A percentile compares a stretch with the other conserved stretches of the same genome.
Conservation (phyloP, 2,797 vertebrate species). For the Anabas testudineus region DNA sequence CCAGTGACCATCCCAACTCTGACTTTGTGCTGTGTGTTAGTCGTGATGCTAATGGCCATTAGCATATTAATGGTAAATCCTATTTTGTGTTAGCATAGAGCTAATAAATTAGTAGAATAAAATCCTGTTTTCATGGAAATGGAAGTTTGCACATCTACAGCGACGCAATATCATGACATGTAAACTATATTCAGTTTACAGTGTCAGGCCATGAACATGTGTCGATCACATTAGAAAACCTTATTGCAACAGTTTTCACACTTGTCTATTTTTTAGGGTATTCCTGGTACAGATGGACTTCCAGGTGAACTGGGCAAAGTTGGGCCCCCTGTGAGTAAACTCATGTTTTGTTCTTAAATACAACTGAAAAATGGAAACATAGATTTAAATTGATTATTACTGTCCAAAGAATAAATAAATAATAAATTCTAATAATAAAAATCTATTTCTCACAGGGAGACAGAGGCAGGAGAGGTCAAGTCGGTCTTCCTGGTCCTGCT, state of each 20-base stretch:
- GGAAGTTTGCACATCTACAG: too few species aligned
- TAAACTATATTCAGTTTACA: neutral
- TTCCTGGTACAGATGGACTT: conserved; percentile 91
- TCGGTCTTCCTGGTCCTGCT: conserved; percentile 87
- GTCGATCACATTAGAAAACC: neutral
- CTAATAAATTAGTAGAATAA: too few species aligned
- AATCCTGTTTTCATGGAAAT: too few species aligned
- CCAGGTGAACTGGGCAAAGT: conserved; percentile 93
- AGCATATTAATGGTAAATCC: too few species aligned
- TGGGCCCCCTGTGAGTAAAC: conserved; percentile 88
- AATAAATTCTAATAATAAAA: neutral
- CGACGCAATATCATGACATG: neutral
- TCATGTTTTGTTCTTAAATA: neutral
- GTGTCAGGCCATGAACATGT: neutral
- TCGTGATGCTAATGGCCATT: too few species aligned
- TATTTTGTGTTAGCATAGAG: too few species aligned
- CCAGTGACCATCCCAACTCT: too few species aligned
- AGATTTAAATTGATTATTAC: neutral
- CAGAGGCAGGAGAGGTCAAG: conserved; percentile 88
- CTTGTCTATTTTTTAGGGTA: conserved; percentile 81
- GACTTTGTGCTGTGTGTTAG: too few species aligned
- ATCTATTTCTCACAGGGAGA: conserved; percentile 78
- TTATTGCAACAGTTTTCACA: neutral
- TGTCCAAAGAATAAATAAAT: too few species aligned
- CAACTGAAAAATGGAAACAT: too few species aligned